phyloP scores from a whole-genome alignment of 2,797 vertebrate species.

The Labeo calbasu region DNA sequence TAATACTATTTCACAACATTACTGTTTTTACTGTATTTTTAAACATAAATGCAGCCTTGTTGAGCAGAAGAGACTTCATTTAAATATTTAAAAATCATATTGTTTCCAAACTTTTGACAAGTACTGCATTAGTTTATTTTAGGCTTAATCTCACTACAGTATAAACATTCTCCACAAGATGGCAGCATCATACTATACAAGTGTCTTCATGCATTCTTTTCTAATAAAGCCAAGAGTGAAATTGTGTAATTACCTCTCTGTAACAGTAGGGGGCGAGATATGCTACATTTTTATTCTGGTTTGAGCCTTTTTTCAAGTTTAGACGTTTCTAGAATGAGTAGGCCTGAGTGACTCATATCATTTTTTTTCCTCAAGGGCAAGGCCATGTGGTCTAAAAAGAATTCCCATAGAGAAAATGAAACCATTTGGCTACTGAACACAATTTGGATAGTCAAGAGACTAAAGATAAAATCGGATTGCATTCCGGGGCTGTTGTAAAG shows the following conservation, averaged over 20 bases:
- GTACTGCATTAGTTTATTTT: not conserved
- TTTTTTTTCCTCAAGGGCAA: not conserved
- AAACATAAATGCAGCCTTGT: not conserved
- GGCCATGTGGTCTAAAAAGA: not conserved
- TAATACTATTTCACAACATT: not conserved
- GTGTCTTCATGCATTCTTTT: not conserved
- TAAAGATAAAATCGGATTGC: not conserved
- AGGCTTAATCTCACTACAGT: not conserved
- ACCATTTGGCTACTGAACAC: not conserved
- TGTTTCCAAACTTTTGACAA: not conserved
- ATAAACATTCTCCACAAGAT: slow-evolving; percentile 31
- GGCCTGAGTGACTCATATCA: slow-evolving; percentile 19
- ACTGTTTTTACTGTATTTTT: not conserved
- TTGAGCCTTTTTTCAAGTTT: not conserved
- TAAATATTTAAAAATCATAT: not conserved
- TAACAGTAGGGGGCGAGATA: slow-evolving; percentile 4
- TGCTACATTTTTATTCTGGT: not conserved
- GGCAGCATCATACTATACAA: slow-evolving; percentile 8
- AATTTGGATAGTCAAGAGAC: not conserved
- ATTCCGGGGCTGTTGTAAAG: not conserved
- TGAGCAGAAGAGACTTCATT: not conserved
- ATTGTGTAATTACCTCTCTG: not conserved
- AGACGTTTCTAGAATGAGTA: slow-evolving; percentile 48
- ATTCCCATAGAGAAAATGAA: not conserved
- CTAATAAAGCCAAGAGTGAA: not conserved